Evolutionary conservation across 2,797 vertebrate genomes (phyloP), one percentile per base, ranked within the genome.

Genomic region (Cichlasoma orientale): DNA sequence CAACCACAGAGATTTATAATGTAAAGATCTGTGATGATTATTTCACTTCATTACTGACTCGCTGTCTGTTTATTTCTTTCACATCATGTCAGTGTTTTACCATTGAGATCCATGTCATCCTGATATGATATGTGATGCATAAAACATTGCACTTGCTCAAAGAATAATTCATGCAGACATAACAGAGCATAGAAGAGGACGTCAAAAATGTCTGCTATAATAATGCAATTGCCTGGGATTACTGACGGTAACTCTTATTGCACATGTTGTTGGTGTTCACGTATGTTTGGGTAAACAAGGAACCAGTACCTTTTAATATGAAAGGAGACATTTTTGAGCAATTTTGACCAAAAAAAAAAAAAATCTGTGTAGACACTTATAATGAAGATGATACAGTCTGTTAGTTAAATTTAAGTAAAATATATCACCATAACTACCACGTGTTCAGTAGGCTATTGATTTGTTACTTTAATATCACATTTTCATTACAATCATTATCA

Each of bases 141-240:
- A 80, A 85, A 91, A 87, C 82, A 90, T 85, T 52, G 73, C 69
- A 71, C 84, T 85, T 82, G 73, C 82, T 84, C 59, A 21, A 33
- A 75, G 78, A 90, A 87, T 86, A 79, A 88, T 92, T 90, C 81
- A 91, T 83, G 80, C 75, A 82, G 76, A 86, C 80, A 80, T 84
- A 84, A 79, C 81, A 85, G 78, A 88, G 85, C 75, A 75, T 58
- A 72, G 85, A 87, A 27, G 81, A 83, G 72, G 68, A 74, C 87
- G 79, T 86, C 79, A 86, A 79, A 33, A 82, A 84, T 84, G 81
- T 90, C 82, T 80, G 76, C 86, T 73, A 2, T 68, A 54, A 88
- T 77, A 84, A 52, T 47, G 69, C 72, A 21, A 56, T 52, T 84
- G 83, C 80, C 79, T 79, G 56, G 84, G 75, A 89, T 80, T 72